Conservation (phyloP, 2,113 vertebrate species). For the Drymodes brunneopygia region DNA sequence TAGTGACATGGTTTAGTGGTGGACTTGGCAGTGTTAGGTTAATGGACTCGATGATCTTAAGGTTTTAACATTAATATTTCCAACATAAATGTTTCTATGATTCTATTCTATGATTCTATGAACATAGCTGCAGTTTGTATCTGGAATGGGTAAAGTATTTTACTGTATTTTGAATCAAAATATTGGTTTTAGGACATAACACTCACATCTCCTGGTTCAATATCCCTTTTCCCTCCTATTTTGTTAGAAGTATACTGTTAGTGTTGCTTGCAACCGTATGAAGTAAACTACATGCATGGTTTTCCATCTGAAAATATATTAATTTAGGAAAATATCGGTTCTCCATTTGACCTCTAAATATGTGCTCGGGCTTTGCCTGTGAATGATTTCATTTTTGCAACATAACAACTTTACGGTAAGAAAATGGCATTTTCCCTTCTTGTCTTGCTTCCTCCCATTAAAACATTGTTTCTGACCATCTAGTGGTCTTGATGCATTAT, state of each 20-base stretch:
- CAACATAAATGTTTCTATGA: not conserved
- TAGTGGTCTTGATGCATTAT: not conserved
- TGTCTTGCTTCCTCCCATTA: not conserved
- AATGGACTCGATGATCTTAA: fast-evolving
- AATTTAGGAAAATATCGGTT: not conserved
- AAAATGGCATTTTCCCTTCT: not conserved
- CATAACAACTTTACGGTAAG: not conserved
- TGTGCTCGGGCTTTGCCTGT: not conserved
- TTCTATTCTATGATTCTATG: not conserved
- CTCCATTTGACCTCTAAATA: not conserved
- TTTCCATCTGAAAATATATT: not conserved
- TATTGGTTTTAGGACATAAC: not conserved
- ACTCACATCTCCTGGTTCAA: not conserved
- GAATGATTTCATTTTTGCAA: not conserved
- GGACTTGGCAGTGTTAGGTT: not conserved
- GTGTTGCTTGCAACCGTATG: not conserved
- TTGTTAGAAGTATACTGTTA: not conserved
- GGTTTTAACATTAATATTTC: not conserved
- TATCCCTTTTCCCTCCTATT: not conserved
- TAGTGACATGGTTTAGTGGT: not conserved
- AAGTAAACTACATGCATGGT: not conserved
- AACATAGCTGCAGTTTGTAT: not conserved
- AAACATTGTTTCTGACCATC: not conserved
- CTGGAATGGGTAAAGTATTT: not conserved
- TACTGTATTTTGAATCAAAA: not conserved